phyloP scores from a whole-genome alignment of 2,113 vertebrate genomes.

The Malaclemys terrapin region DNA sequence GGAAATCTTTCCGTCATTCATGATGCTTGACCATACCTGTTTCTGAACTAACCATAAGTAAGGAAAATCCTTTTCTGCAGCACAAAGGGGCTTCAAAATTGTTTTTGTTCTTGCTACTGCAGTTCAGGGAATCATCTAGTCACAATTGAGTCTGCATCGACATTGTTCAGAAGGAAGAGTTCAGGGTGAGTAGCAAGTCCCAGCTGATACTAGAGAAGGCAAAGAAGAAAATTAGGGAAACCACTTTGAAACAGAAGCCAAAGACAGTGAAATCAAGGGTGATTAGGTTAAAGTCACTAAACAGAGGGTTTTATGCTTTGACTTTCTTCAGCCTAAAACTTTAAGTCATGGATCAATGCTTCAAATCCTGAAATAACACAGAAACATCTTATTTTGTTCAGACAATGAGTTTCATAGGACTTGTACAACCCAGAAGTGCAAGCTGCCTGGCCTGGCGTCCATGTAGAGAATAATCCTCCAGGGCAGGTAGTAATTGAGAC shows the following conservation, averaged over 20 bases:
- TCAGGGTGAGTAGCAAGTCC: slow-evolving; percentile 83
- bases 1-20: slow-evolving; percentile 41
- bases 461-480: neutral
- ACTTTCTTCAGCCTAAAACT: neutral
- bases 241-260: neutral
- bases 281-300: neutral
- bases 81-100: neutral
- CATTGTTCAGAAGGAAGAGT: slow-evolving; percentile 85
- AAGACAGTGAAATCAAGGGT: neutral
- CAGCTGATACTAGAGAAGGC: slow-evolving; percentile 72
- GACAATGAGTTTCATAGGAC: neutral
- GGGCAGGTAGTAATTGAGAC: neutral
- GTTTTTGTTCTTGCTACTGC: neutral
- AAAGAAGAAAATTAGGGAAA: slow-evolving; percentile 27
- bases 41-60: slow-evolving; percentile 48
- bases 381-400: neutral
- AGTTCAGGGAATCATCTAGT: slow-evolving; percentile 56
- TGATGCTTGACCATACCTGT: slow-evolving; percentile 15
- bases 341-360: neutral
- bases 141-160: slow-evolving; percentile 73
- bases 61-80: slow-evolving; percentile 21
- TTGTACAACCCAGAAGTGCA: neutral
- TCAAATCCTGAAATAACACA: neutral
- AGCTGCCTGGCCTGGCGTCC: neutral
- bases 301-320: neutral